These are phyloP conservation scores for Ophion costatus DNA, from an alignment of 2,888 invertebrate genomes.

Conservation along the genomic window DNA sequence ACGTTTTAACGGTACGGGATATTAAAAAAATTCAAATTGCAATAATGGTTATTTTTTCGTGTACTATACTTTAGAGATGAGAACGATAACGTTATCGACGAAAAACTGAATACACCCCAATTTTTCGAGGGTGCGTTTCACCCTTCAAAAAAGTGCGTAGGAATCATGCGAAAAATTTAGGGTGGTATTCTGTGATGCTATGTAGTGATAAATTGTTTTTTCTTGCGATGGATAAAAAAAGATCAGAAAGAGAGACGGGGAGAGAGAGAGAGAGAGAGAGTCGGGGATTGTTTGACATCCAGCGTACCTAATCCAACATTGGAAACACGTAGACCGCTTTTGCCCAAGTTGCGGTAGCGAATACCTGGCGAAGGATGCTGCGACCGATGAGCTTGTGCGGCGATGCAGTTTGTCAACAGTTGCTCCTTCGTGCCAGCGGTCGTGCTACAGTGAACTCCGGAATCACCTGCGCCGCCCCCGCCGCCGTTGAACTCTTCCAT, in stretches of 20 bases:
- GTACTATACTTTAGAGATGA: too few species aligned
- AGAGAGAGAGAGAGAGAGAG: conserved; percentile 50
- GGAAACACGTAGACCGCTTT: conserved; percentile 97
- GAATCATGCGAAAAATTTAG: not conserved
- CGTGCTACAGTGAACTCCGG: conserved; percentile 83
- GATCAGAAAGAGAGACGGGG: conserved; percentile 8
- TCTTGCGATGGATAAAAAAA: not conserved
- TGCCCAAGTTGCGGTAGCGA: conserved; percentile 96
- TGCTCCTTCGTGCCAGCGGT: conserved; percentile 85
- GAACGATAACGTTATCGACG: too few species aligned
- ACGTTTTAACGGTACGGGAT: too few species aligned
- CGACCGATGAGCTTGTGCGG: conserved; percentile 85
- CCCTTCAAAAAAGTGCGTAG: too few species aligned
- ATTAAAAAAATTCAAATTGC: too few species aligned
- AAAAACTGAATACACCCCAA: too few species aligned
- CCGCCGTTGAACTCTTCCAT: conserved; percentile 96
- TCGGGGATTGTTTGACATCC: conserved; percentile 72
- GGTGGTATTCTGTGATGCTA: not conserved
- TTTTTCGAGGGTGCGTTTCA: too few species aligned
- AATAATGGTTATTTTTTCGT: too few species aligned
- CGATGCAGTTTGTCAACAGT: conserved; percentile 83
- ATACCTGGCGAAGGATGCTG: conserved; percentile 91
- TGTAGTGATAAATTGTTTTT: not conserved
- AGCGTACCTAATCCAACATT: conserved; percentile 93
- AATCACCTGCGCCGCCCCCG: conserved; percentile 83